Base-by-base conservation (phyloP, 2,888 invertebrate genomes). In the Eupithecia vulgata region DNA sequence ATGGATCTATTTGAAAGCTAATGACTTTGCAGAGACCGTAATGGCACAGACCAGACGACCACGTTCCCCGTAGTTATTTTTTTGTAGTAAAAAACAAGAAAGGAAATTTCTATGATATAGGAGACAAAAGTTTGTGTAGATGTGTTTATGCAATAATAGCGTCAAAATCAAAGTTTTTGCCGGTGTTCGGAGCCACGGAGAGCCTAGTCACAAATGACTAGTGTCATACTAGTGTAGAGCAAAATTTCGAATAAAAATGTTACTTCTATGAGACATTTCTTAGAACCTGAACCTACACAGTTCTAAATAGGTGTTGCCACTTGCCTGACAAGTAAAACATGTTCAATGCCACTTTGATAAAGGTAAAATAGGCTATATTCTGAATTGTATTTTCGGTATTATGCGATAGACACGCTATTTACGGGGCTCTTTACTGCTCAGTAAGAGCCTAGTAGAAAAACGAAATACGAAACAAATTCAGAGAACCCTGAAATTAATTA, bases 1-100 rank as follows among this genome's bases (percentile, higher is more conserved):
- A 64, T 59, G 37, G 62, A 65, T 12, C 37, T 71, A 69, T 67
- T 72, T 73, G 75, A 73, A 69, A 72, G 66, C 70, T 65, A 74
- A 73, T 72, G 68, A 71, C 72, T 73, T 17, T 35, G 62, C n/a
- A 34, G 61, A 17, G 48, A 21, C 2, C 10, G 17, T 48, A 48
- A 8, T n/a, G n/a, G n/a, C n/a, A 48, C 21, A 10, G n/a, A 5
- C 3, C 7, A 45, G 45, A n/a, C 30, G 30, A 30, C 30, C 2
- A 30, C 45, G 7, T 7, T 45, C 6, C 21, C 52, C 5, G 21
- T 10, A 21, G 21, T n/a, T 7, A n/a, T 52, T 21, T 10, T 21
- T 21, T 10, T 52, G 21, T 4, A 21, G 21, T 7, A 10, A 52
- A 2, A 52, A 0, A 17, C n/a, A 42, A 45, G 42, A 48, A 48